Evolutionary conservation across 2,888 invertebrate genomes (phyloP).

Genomic region (Clanis bilineata): DNA sequence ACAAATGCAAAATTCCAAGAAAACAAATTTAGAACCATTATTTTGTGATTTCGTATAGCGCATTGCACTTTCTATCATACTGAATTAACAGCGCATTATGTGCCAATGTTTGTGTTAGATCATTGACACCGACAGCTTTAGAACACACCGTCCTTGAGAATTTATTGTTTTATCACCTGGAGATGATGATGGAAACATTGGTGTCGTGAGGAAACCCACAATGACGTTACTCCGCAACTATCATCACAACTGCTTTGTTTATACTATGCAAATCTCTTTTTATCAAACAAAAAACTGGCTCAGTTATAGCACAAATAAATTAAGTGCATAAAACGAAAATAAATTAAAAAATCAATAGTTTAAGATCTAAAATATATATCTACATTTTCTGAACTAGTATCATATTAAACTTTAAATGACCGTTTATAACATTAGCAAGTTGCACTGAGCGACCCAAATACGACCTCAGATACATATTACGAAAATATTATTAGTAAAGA

Average conservation of each 20-base stretch:
- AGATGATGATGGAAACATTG: not conserved
- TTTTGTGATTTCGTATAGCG: not conserved
- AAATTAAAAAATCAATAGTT: too few species aligned
- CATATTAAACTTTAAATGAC: too few species aligned
- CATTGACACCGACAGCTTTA: conserved; percentile 20
- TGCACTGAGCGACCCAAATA: not conserved
- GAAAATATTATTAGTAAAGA: not conserved
- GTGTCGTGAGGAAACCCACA: not conserved
- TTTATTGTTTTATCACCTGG: not conserved
- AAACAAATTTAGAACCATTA: conserved; percentile 1
- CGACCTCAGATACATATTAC: not conserved
- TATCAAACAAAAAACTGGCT: not conserved
- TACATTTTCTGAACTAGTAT: too few species aligned
- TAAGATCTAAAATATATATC: too few species aligned
- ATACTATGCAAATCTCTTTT: too few species aligned
- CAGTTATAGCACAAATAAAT: too few species aligned
- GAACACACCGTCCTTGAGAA: conserved; percentile 8
- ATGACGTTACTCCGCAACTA: not conserved
- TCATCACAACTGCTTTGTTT: not conserved
- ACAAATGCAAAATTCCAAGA: conserved; percentile 7
- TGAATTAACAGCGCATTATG: conserved; percentile 11
- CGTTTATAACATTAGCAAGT: too few species aligned
- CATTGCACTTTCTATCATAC: conserved; percentile 12
- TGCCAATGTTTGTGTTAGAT: conserved; percentile 26
- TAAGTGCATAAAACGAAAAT: too few species aligned